A percentile compares a stretch with the other conserved stretches of the same genome.
Conservation (phyloP, 2,113 vertebrate species). For the Phrynocephalus versicolor region DNA sequence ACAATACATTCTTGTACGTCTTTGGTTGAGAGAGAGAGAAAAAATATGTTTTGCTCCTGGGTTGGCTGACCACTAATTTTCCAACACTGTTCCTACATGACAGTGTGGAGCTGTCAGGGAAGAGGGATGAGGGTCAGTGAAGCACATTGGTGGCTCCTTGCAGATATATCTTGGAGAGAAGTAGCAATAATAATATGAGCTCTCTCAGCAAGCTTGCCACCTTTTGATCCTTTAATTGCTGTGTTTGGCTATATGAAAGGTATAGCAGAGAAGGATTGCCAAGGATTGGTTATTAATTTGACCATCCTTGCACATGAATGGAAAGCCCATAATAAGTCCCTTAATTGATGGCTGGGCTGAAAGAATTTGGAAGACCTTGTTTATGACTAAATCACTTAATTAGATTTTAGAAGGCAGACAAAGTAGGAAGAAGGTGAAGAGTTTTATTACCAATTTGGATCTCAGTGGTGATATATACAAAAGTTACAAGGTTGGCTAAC, state of each 20-base stretch:
- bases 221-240: not conserved
- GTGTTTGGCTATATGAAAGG: not conserved
- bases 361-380: not conserved
- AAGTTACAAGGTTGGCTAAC: no score
- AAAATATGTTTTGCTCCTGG: not conserved
- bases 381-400: not conserved
- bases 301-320: not conserved
- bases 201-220: not conserved
- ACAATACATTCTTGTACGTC: slow-evolving; percentile 49
- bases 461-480: not conserved
- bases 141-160: not conserved
- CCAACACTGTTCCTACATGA: not conserved
- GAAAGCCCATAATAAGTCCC: not conserved
- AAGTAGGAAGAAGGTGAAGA: not conserved
- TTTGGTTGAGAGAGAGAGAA: slow-evolving; percentile 8
- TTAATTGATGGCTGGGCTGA: not conserved
- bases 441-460: not conserved
- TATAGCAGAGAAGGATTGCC: not conserved
- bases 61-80: not conserved
- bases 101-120: not conserved
- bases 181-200: not conserved
- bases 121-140: not conserved
- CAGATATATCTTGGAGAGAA: not conserved
- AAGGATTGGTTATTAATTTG: not conserved
- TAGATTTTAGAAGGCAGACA: not conserved